These are phyloP conservation scores for Temnopleurus reevesii DNA, from an alignment of 53 echinoderm and acorn worm species.

Conservation along the genomic window DNA sequence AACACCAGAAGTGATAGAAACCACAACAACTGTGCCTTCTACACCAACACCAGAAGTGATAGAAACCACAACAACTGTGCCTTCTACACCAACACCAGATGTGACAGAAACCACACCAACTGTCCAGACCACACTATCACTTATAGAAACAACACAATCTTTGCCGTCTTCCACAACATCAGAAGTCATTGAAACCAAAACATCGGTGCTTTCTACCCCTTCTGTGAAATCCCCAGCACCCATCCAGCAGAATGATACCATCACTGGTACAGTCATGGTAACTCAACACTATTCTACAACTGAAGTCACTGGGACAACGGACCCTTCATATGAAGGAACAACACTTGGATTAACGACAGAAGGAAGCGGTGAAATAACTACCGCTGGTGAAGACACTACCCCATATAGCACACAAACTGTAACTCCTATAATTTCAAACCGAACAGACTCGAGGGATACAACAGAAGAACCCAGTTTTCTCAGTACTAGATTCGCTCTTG, in stretches of 20 bases:
- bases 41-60: background rate
- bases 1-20: background rate
- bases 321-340: background rate
- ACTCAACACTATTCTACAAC: background rate
- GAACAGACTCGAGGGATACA: background rate
- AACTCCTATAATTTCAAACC: background rate
- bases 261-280: too few species aligned
- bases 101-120: background rate
- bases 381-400: background rate
- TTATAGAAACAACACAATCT: background rate
- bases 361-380: background rate
- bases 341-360: background rate
- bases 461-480: background rate
- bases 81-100: background rate
- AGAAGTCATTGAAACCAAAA: background rate
- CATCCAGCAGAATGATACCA: background rate
- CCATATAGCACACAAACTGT: background rate
- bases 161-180: background rate
- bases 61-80: background rate
- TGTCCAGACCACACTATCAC: background rate
- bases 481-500: background rate
- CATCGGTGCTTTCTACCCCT: too few species aligned
- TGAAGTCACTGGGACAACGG: background rate
- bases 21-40: background rate
- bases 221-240: background rate